phyloP scores from a whole-genome alignment of 2,888 invertebrate species.

The Tipula vernalis region DNA sequence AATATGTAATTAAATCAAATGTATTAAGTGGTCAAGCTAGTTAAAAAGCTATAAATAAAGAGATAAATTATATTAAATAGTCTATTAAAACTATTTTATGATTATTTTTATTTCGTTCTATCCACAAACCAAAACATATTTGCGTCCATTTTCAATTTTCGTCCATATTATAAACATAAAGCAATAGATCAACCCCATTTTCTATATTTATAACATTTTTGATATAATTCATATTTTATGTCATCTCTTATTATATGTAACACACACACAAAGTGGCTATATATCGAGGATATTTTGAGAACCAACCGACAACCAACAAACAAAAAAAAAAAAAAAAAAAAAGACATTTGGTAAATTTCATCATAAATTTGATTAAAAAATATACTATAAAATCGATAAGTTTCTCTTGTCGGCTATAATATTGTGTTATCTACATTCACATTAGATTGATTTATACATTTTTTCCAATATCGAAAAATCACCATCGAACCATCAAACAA shows the following conservation, averaged over 20 bases:
- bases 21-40: neutral
- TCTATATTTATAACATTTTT: neutral
- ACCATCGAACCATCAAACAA: neutral
- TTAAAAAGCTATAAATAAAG: neutral
- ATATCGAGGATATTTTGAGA: neutral
- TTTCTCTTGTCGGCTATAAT: neutral
- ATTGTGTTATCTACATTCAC: neutral
- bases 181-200: neutral
- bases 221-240: constrained; percentile 4
- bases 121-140: neutral
- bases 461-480: neutral
- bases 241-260: neutral
- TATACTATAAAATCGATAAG: constrained; percentile 4
- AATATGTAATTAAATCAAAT: neutral
- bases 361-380: constrained; percentile 4
- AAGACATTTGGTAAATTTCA: constrained; percentile 4
- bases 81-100: neutral
- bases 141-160: neutral
- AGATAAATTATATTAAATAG: neutral
- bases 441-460: constrained; percentile 1
- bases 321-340: neutral
- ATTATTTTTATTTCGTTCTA: neutral
- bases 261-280: neutral
- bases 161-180: neutral
- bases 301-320: neutral